A percentile compares a stretch with the other conserved stretches of the same genome.
These are phyloP conservation scores for Caenorhabditis briggsae DNA, from an alignment of 1,140 invertebrate species.

Conservation along the genomic window DNA sequence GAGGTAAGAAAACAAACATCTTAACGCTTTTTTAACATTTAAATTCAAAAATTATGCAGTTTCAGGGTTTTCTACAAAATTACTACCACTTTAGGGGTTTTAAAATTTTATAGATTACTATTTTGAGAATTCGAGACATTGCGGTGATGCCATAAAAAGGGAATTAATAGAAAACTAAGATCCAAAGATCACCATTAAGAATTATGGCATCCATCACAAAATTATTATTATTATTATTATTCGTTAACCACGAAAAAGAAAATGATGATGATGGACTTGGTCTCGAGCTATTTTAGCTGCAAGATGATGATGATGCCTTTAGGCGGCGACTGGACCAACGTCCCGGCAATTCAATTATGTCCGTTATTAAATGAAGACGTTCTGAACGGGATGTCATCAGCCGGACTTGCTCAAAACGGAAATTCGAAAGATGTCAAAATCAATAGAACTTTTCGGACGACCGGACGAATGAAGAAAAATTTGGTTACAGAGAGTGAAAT, in stretches of 20 bases:
- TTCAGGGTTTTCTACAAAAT: no score
- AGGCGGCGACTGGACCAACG: background rate
- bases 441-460: slow-evolving; percentile 37
- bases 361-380: slow-evolving; percentile 46
- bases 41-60: no score
- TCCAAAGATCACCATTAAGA: no score
- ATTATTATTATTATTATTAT: no score
- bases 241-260: background rate
- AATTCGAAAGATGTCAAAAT: slow-evolving; percentile 14
- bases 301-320: slow-evolving; percentile 20
- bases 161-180: no score
- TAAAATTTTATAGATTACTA: no score
- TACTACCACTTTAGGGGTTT: no score
- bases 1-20: no score
- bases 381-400: slow-evolving; percentile 10
- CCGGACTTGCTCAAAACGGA: slow-evolving; percentile 26
- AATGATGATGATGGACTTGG: slow-evolving; percentile 30
- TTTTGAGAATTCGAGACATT: no score
- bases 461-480: slow-evolving; percentile 20
- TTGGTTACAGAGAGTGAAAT: slow-evolving; percentile 29
- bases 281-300: slow-evolving; percentile 12
- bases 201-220: no score
- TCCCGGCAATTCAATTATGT: slow-evolving; percentile 43
- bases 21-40: no score
- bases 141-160: no score